These are phyloP conservation scores for Sylvilagus floridanus DNA, from an alignment of 2,797 vertebrate genomes.

Conservation along the genomic window DNA sequence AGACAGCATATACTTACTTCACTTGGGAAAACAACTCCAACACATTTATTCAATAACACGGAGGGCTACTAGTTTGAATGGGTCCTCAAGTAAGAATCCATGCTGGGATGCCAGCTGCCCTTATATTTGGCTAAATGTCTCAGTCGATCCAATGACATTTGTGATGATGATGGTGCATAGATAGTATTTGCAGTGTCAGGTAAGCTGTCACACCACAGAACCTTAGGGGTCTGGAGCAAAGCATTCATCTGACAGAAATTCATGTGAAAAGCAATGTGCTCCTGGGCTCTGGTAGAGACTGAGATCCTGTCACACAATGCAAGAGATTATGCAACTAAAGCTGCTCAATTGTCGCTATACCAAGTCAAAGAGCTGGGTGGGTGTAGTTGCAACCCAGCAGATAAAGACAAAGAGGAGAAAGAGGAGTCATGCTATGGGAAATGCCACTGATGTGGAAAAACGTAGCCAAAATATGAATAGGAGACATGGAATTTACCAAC, in stretches of 20 bases:
- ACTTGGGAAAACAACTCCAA: not conserved
- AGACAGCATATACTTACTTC: not conserved
- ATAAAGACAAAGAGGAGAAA: not conserved
- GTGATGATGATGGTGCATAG: not conserved
- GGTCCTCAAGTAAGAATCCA: not conserved
- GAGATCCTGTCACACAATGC: not conserved
- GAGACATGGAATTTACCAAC: conserved; percentile 23
- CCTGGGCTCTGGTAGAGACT: not conserved
- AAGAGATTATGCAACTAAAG: not conserved
- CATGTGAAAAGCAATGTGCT: conserved; percentile 20
- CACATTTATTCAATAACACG: not conserved
- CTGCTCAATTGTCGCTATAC: conserved; percentile 7
- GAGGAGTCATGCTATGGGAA: not conserved
- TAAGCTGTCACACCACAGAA: not conserved
- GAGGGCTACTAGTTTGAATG: not conserved
- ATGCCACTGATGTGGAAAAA: conserved; percentile 15
- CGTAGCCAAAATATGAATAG: not conserved
- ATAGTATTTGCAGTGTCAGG: not conserved
- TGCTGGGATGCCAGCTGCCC: not conserved
- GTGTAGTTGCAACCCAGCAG: not conserved
- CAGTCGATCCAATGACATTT: not conserved
- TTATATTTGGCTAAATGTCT: not conserved
- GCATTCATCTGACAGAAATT: not conserved
- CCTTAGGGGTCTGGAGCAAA: not conserved
- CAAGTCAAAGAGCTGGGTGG: not conserved